A percentile compares a stretch with the other conserved stretches of the same genome.
Evolutionary conservation across 2,797 vertebrate genomes (phyloP).

Genomic region (Cryptoblepharus egeriae): DNA sequence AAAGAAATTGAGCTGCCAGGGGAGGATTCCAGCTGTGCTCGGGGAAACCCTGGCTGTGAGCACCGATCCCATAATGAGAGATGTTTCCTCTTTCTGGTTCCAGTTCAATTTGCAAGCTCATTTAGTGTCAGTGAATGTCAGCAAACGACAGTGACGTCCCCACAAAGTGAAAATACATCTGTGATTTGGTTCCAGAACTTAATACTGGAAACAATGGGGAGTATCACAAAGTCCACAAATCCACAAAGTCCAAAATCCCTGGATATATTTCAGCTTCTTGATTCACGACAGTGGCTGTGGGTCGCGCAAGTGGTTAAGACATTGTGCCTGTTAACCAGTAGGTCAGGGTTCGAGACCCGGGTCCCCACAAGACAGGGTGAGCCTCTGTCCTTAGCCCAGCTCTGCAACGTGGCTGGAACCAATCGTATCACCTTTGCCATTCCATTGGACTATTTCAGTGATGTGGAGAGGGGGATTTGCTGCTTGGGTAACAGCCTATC

Average conservation of each 20-base stretch:
- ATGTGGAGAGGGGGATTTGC: no score
- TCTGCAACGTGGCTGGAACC: no score
- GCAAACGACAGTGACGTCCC: constrained; percentile 48
- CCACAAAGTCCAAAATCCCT: not conserved
- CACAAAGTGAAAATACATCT: constrained; percentile 1
- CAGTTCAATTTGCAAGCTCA: constrained; percentile 43
- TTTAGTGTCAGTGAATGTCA: constrained; percentile 47
- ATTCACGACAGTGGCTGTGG: not conserved
- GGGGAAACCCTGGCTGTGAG: constrained; percentile 21
- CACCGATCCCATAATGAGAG: not conserved
- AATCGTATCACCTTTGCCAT: no score
- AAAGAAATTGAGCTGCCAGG: constrained; percentile 1
- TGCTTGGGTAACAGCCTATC: no score
- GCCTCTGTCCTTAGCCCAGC: no score
- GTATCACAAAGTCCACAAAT: not conserved
- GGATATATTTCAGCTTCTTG: no score
- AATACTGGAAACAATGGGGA: not conserved
- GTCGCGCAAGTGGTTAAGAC: no score
- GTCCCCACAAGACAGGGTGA: no score
- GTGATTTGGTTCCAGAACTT: not conserved
- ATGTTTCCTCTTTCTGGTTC: constrained; percentile 40
- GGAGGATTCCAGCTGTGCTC: not conserved
- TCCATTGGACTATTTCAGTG: no score
- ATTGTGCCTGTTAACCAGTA: no score
- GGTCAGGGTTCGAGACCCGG: no score